Evolutionary conservation across 2,797 vertebrate genomes (phyloP).

Genomic region (Prionace glauca): DNA sequence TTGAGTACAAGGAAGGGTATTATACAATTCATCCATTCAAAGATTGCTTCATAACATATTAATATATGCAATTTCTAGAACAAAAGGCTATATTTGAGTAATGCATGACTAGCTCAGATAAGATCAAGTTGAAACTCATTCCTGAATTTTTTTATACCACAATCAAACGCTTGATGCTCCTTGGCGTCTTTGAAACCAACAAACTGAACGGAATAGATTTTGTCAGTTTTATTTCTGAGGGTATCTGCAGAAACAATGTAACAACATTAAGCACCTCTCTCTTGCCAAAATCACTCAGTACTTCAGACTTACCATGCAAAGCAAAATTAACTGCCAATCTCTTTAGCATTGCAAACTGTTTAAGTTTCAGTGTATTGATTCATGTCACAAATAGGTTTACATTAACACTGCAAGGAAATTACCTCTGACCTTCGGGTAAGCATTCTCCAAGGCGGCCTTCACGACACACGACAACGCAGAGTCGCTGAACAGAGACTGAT

Average conservation of each 20-base stretch:
- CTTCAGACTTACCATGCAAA: background rate
- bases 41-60: slow-evolving; percentile 4
- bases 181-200: background rate
- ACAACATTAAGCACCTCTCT: background rate
- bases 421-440: too few relatives aligned
- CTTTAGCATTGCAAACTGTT: background rate
- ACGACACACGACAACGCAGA: too few relatives aligned
- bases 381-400: too few relatives aligned
- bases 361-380: too few relatives aligned
- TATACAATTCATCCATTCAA: slow-evolving; percentile 30
- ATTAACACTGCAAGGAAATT: too few relatives aligned
- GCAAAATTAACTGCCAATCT: background rate
- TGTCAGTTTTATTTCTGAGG: background rate
- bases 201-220: background rate
- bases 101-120: background rate
- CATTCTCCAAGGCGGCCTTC: too few relatives aligned
- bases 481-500: too few relatives aligned
- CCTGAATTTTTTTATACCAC: background rate
- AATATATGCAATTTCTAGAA: slow-evolving; percentile 24
- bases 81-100: background rate
- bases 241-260: background rate
- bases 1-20: background rate
- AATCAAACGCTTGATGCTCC: background rate
- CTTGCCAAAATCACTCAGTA: background rate
- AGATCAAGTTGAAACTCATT: background rate